Evolutionary conservation across 2,113 vertebrate genomes (phyloP).

Genomic region (Tamias sibiricus): DNA sequence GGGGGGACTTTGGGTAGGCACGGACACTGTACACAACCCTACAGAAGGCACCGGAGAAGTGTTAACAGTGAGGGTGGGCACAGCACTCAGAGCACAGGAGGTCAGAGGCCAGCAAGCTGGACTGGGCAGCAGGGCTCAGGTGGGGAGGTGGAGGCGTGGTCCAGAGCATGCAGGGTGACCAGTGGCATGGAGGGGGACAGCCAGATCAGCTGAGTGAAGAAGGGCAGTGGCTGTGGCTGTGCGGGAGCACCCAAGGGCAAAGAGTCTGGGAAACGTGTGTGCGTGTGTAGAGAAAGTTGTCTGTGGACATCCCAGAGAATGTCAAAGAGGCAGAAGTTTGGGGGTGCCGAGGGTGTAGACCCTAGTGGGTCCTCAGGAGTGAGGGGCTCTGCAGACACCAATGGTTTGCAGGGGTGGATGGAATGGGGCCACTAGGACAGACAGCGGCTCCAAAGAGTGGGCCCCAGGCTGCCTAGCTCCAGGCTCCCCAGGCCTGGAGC

Average conservation of each 20-base stretch:
- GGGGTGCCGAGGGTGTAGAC: neutral
- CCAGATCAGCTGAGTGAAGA: fast-evolving
- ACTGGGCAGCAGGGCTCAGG: fast-evolving
- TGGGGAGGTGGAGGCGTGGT: fast-evolving
- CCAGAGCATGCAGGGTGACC: neutral
- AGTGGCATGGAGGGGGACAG: too few species aligned
- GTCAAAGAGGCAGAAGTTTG: neutral
- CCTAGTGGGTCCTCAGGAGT: fast-evolving
- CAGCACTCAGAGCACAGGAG: too few species aligned
- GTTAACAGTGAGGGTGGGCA: neutral
- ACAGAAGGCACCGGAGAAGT: neutral
- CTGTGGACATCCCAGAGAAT: too few species aligned
- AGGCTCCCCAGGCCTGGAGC: fast-evolving
- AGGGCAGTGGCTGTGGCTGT: fast-evolving
- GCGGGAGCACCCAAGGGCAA: fast-evolving
- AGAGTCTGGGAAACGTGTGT: too few species aligned
- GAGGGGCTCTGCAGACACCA: neutral
- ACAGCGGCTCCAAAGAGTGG: neutral
- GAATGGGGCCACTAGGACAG: neutral
- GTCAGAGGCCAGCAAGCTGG: fast-evolving
- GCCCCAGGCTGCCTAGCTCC: too few species aligned
- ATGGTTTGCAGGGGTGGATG: too few species aligned
- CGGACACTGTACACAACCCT: neutral
- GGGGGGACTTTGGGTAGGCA: too few species aligned
- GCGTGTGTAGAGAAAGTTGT: too few species aligned